Conservation (phyloP, 2,888 invertebrate species). For the Actias luna region DNA sequence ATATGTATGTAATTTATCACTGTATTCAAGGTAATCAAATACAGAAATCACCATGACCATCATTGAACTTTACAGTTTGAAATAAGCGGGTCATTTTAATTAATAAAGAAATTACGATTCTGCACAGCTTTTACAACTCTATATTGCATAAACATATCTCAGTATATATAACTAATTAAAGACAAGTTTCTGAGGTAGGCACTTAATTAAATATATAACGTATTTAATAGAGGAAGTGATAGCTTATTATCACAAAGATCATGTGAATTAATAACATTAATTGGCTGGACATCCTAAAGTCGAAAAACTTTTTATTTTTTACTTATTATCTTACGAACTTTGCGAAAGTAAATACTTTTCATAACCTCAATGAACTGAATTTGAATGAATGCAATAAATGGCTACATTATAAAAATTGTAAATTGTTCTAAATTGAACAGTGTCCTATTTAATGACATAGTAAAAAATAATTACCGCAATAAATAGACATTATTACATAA, state of each 20-base stretch:
- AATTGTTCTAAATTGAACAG: no score
- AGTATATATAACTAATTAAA: background rate
- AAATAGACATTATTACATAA: no score
- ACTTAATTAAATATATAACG: background rate
- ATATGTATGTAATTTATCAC: background rate
- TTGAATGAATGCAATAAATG: background rate
- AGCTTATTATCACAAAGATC: background rate
- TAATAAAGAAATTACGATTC: background rate
- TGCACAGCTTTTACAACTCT: background rate
- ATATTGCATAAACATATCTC: no score
- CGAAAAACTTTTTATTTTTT: background rate
- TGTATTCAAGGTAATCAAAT: background rate
- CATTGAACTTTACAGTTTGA: background rate
- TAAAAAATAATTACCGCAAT: no score
- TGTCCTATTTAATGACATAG: no score
- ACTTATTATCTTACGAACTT: background rate
- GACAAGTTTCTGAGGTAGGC: background rate
- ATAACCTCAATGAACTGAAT: background rate
- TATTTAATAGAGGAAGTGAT: background rate
- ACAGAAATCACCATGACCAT: background rate
- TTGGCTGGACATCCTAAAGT: background rate
- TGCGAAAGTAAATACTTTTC: background rate
- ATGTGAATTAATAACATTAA: background rate
- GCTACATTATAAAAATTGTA: background rate
- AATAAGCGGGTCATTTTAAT: background rate